Evolutionary conservation across 2,113 vertebrate genomes (phyloP), one percentile per base, ranked within the genome.

Genomic region (Pollimyrus isidori): DNA sequence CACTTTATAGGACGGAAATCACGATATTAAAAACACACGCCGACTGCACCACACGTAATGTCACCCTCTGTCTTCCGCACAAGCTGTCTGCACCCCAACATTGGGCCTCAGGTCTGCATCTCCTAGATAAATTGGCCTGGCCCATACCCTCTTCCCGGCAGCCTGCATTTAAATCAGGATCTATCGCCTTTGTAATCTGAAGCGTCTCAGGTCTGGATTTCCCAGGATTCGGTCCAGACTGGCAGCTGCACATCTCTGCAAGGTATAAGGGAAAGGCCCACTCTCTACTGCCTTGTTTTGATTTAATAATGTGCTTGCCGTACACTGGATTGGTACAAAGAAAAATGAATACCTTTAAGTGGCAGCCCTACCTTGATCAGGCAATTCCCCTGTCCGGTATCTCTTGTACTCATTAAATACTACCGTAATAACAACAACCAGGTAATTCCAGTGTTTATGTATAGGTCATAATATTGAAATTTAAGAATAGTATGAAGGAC

Each of bases 161-260:
- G 73, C 35, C 6, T 42, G 50, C 49, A 84, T 83, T 89, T 84
- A 56, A 83, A 84, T 82, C 52, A 56, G 48, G 76, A 83, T 89
- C 50, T 19, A 45, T 83, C 52, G 30, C n/a, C 26, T 82, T 73
- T 35, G 30, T 83, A 83, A 56, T 83, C 3, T 83, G 88, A 88
- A 88, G 13, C 46, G 17, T 53, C 88, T 88, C n/a, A n/a, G 76
- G 26, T 52, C 13, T 4, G 45, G 48, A 52, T 46, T 88, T 26
- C 15, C 23, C 46, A 58, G 88, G 76, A 89, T 26, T 58, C 56
- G 21, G 17, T 84, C 76, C 88, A 48, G 42, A 58, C 21, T 84
- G 73, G 50, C n/a, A 80, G 26, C 26, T 21, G 9, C 21, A 35
- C 46, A 50, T 45, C 15, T 23, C n/a, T 35, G 23, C 45, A 88